phyloP scores from a whole-genome alignment of 2,888 invertebrate genomes.

The Philopedon plagiatum region DNA sequence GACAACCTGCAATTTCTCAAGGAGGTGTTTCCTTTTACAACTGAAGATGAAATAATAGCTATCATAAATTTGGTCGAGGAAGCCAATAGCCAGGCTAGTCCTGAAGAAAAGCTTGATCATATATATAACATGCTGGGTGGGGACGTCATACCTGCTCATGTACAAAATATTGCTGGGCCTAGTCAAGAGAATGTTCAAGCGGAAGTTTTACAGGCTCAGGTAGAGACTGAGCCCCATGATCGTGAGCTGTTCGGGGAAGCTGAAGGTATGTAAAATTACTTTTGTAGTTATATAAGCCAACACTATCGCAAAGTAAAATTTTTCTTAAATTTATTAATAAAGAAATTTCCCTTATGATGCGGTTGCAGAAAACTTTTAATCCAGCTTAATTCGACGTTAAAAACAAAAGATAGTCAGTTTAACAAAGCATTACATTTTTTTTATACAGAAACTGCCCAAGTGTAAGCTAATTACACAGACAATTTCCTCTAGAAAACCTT shows the following conservation, averaged over 20 bases:
- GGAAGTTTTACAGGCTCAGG: not conserved
- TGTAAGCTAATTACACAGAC: too few relatives aligned
- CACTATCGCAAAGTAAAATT: too few relatives aligned
- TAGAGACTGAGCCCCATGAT: not conserved
- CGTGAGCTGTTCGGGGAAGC: conserved; percentile 1
- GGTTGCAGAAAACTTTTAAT: too few relatives aligned
- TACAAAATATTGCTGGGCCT: not conserved
- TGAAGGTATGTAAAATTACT: conserved; percentile 31
- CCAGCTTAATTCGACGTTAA: too few relatives aligned
- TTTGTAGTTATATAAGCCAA: too few relatives aligned
- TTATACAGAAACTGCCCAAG: too few relatives aligned
- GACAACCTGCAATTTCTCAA: conserved; percentile 24
- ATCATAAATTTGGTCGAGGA: conserved; percentile 55
- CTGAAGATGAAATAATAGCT: conserved; percentile 50
- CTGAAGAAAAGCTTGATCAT: conserved; percentile 55
- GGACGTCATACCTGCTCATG: not conserved
- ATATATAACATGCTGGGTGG: conserved; percentile 57
- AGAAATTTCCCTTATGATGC: too few relatives aligned
- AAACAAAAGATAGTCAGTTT: too few relatives aligned
- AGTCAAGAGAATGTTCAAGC: not conserved
- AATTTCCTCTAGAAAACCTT: too few relatives aligned
- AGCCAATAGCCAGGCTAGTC: conserved; percentile 43
- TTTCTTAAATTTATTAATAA: too few relatives aligned
- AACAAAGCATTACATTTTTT: too few relatives aligned
- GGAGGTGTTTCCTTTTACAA: conserved; percentile 57